Conservation (phyloP, 2,888 invertebrate species). For the Euplagia quadripunctaria region DNA sequence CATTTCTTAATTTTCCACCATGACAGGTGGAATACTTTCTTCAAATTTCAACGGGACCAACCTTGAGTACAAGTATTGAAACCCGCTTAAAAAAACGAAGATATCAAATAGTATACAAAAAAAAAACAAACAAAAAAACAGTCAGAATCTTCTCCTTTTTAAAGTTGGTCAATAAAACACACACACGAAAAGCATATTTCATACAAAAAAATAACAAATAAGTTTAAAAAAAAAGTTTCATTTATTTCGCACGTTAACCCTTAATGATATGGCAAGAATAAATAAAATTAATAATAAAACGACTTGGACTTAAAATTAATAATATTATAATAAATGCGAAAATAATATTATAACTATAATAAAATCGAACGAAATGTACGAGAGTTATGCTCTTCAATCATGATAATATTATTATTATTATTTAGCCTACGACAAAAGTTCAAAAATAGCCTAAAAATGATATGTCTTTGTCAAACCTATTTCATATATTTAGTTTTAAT, state of each 20-base stretch:
- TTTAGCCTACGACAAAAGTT: not conserved
- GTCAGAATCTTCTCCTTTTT: too few relatives aligned
- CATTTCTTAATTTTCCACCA: too few relatives aligned
- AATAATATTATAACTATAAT: constrained; percentile 39
- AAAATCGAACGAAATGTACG: constrained; percentile 25
- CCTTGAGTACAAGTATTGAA: too few relatives aligned
- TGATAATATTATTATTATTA: constrained; percentile 5
- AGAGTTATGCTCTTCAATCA: constrained; percentile 11
- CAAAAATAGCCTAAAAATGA: not conserved
- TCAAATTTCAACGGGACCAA: too few relatives aligned
- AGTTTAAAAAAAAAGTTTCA: constrained; percentile 46
- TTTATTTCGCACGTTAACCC: constrained; percentile 53
- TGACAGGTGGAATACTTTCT: too few relatives aligned
- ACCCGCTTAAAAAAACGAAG: too few relatives aligned
- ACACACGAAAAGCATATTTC: too few relatives aligned
- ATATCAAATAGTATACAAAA: too few relatives aligned
- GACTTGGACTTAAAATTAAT: constrained; percentile 44
- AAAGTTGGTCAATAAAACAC: too few relatives aligned
- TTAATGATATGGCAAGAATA: constrained; percentile 79
- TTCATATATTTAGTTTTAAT: not conserved
- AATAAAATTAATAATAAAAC: constrained; percentile 58
- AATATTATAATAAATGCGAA: constrained; percentile 54
- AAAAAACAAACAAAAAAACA: too few relatives aligned
- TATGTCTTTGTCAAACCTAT: not conserved
- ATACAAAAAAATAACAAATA: constrained; percentile 22